Evolutionary conservation across 2,113 vertebrate species (phyloP), one percentile per base, ranked within the genome.

Genomic region (Microcebus lehilahytsara): DNA sequence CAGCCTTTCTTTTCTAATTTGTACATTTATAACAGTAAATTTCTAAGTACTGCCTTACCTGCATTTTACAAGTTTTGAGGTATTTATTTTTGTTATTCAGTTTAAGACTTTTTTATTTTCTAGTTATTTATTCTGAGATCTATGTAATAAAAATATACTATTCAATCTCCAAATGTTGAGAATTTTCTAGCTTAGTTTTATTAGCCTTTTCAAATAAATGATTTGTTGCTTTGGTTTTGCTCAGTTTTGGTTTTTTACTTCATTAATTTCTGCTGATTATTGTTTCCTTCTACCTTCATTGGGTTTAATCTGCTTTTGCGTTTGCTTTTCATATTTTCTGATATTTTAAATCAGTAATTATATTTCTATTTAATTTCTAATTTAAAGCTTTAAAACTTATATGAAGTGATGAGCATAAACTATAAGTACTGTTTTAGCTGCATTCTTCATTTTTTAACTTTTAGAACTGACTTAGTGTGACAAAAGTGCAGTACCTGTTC

Each of bases 301-400:
- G 49, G 46, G 49, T 85, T 66, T 85, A 89, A 72, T 80, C 49
- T 96, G 20, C 62, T 89, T 64, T 64, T 30, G 27, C 30, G 27
- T 64, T 64, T 64, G 53, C 49, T 88, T 90, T 69, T 74, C 85
- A 58, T 71, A 79, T 95, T 89, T 92, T 91, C 46, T 79, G 71
- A 67, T 91, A 87, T 78, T 92, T 95, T 85, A 64, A 27, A 69
- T 91, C 75, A 81, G 32, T 72, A 49, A 72, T 89, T 67, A 13
- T 80, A 64, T 64, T 83, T 89, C 40, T 93, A 62, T 93, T 95
- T 91, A 58, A 46, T 81, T 93, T 89, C 40, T 80, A 89, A 94
- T 42, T 75, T 78, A 62, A 86, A 90, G 4, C 80, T 85, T 90
- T 83, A 62, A 93, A 94, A 62, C 58, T 58, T 58, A 22, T 56